Base-by-base conservation (phyloP, 2,797 vertebrate genomes). In the Sebastes baramenuke region DNA sequence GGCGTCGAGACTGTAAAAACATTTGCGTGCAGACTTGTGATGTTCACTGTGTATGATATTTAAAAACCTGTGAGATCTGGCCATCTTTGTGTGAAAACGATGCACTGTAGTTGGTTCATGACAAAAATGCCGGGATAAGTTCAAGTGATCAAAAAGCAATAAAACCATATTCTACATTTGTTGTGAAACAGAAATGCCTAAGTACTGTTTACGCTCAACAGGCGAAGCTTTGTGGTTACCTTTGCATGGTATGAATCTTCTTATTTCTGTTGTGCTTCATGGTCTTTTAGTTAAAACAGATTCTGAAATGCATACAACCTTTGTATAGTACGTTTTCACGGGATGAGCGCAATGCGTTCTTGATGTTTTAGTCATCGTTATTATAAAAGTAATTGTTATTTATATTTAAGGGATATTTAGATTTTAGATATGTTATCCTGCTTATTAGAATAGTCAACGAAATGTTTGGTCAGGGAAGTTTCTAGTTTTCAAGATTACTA, bases 381-480 rank as follows among this genome's bases (percentile, higher is more conserved):
- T 93, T 76, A 83, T 91, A 71, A 90, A 94, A 92, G 77, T 91
- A 88, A 89, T 93, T 94, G 92, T 95, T 95, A 95, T 95, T 96
- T 95, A 95, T 95, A 96, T 96, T 94, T 95, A 95, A 95, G 96
- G 95, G 96, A 96, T 94, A 94, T 95, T 93, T 94, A 91, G 90
- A 93, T 94, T 96, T 95, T 95, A 95, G 93, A 94, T 89, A 93
- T 90, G 89, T 91, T 93, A 94, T 92, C 88, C 88, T 96, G 89
- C 92, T 95, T 95, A 89, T 94, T 94, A 91, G 94, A 90, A 71
- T 91, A 93, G 92, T 92, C 81, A 82, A 88, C 71, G 71, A 90
- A 87, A 93, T 82, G 87, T 94, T 92, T 94, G 92, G 92, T 94
- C 94, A 96, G 96, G 95, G 95, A 95, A 81, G 86, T 95, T 91